These are phyloP conservation scores for Podocnemis expansa DNA, from an alignment of 2,113 vertebrate species.

Conservation along the genomic window DNA sequence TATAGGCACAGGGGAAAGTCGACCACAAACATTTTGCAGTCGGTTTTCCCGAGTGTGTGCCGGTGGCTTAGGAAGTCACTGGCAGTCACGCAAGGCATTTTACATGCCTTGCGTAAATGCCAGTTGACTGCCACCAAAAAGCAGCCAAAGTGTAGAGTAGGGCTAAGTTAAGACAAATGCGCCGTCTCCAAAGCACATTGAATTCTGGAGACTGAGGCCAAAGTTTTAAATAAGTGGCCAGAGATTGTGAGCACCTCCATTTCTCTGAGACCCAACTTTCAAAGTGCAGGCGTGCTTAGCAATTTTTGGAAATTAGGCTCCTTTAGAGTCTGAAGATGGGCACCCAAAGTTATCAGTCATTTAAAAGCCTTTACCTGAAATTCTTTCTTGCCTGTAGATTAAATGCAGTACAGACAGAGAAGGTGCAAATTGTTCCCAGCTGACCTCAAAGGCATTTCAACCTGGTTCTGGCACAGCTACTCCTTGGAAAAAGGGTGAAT, in stretches of 20 bases:
- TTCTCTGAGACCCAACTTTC: not conserved
- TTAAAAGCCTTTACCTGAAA: not conserved
- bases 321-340: not conserved
- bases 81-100: too few species aligned
- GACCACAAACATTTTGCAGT: too few species aligned
- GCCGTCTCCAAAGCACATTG: not conserved
- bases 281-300: not conserved
- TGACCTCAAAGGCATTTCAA: not conserved
- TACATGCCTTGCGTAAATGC: too few species aligned
- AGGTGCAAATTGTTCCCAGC: not conserved
- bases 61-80: too few species aligned
- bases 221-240: not conserved
- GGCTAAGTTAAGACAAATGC: too few species aligned
- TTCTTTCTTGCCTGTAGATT: not conserved
- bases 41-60: too few species aligned
- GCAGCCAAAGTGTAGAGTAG: too few species aligned
- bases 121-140: too few species aligned
- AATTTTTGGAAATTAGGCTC: not conserved
- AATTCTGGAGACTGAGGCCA: not conserved
- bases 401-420: not conserved
- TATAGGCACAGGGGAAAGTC: too few species aligned
- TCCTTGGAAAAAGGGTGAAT: not conserved
- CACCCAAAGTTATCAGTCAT: not conserved
- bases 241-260: not conserved
- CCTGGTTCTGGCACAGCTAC: rapidly evolving